These are phyloP conservation scores for Trematomus loennbergii DNA, from an alignment of 2,113 vertebrate genomes.

Conservation along the genomic window DNA sequence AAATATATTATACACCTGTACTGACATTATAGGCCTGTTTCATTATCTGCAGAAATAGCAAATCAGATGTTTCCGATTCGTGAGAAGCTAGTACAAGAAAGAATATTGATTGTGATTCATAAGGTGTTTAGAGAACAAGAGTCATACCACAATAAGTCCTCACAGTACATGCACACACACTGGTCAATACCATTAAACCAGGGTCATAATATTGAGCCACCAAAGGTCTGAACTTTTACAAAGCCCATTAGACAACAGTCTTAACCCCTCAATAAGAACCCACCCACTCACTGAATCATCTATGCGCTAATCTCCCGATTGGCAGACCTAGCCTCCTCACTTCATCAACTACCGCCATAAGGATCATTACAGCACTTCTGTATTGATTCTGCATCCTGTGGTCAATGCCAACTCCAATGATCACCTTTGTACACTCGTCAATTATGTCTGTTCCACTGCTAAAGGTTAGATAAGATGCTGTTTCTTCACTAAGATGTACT, in stretches of 20 bases:
- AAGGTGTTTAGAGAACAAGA: background rate
- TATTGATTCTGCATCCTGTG: constrained; percentile 62
- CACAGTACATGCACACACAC: background rate
- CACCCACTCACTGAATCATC: constrained; percentile 43
- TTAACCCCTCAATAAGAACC: constrained; percentile 35
- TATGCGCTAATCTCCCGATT: constrained; percentile 22
- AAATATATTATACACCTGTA: constrained; percentile 1
- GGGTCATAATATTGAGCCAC: background rate
- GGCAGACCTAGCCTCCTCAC: constrained; percentile 51
- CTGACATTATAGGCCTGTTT: constrained; percentile 9
- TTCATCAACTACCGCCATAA: constrained; percentile 68
- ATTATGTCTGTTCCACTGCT: constrained; percentile 41
- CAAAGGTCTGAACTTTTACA: constrained; percentile 26
- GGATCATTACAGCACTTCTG: constrained; percentile 71
- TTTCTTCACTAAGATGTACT: constrained; percentile 7
- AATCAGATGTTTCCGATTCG: background rate
- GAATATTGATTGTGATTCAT: background rate
- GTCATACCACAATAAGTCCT: background rate
- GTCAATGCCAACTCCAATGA: constrained; percentile 69
- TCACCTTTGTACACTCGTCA: constrained; percentile 60
- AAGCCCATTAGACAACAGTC: constrained; percentile 11
- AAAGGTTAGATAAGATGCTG: constrained; percentile 52
- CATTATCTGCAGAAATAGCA: background rate
- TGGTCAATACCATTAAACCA: constrained; percentile 18
- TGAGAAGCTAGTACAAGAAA: background rate